Conservation (phyloP, 2,797 vertebrate species). For the Ataeniobius toweri region DNA sequence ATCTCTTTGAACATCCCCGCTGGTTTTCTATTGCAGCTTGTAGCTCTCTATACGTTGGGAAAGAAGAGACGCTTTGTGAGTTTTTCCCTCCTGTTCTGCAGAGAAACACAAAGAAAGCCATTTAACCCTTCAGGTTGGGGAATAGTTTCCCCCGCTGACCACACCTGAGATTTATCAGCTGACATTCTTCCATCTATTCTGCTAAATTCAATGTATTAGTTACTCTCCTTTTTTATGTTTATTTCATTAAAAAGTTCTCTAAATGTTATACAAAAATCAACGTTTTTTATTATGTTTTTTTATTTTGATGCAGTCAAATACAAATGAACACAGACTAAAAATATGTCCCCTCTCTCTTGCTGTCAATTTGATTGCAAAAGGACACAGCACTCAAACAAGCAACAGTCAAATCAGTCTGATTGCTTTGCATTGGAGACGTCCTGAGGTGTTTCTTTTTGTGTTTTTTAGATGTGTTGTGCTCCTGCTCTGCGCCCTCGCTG, state of each 20-base stretch:
- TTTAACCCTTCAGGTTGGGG: conserved; percentile 28
- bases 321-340: not conserved
- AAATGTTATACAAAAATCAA: too few relatives aligned
- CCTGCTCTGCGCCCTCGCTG: conserved; percentile 36
- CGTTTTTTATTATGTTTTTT: too few relatives aligned
- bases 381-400: conserved; percentile 23
- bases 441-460: conserved; percentile 13
- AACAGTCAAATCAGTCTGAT: conserved; percentile 21
- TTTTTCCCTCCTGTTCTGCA: not conserved
- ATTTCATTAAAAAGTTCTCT: not conserved
- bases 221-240: not conserved
- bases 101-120: conserved; percentile 58
- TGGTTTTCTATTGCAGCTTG: conserved; percentile 15
- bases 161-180: conserved; percentile 18
- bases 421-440: conserved; percentile 10
- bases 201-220: too few relatives aligned
- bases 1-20: conserved; percentile 17
- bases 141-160: conserved; percentile 5
- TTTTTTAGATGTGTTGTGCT: conserved; percentile 53
- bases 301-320: not conserved
- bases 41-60: conserved; percentile 47
- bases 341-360: not conserved
- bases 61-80: conserved; percentile 62
- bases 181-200: not conserved
- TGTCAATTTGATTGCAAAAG: not conserved